phyloP scores from a whole-genome alignment of 2,113 vertebrate genomes.

The Lampris incognitus region DNA sequence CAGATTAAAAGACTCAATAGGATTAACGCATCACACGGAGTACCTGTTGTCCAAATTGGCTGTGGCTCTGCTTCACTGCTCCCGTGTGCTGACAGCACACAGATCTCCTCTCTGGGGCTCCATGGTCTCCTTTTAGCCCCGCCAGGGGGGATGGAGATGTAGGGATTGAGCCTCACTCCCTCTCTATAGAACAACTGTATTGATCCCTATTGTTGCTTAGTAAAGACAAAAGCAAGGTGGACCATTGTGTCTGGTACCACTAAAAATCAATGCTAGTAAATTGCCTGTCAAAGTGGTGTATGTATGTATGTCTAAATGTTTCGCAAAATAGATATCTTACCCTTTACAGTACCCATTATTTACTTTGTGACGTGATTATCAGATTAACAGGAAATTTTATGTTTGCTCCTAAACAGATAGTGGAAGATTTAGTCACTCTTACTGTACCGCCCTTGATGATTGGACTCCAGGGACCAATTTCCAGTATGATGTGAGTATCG shows the following conservation, averaged over 20 bases:
- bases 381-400: background rate
- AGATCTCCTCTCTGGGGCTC: background rate
- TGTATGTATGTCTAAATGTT: background rate
- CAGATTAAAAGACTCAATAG: background rate
- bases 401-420: background rate
- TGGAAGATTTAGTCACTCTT: background rate
- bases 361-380: background rate
- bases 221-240: constrained; percentile 14
- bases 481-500: no score
- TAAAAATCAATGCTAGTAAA: constrained; percentile 56
- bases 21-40: background rate
- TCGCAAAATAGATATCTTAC: background rate
- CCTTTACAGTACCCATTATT: background rate
- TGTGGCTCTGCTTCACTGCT: background rate
- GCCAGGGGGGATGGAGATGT: background rate
- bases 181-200: constrained; percentile 48
- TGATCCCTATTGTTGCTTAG: constrained; percentile 47
- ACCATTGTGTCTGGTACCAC: constrained; percentile 46
- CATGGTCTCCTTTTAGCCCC: no score
- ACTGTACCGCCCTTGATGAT: no score
- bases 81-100: background rate
- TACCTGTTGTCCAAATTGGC: background rate
- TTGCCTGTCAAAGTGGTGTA: background rate
- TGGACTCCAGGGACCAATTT: no score
- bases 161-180: constrained; percentile 10